phyloP scores from a whole-genome alignment of 2,113 vertebrate genomes.

The Catagonus wagneri region DNA sequence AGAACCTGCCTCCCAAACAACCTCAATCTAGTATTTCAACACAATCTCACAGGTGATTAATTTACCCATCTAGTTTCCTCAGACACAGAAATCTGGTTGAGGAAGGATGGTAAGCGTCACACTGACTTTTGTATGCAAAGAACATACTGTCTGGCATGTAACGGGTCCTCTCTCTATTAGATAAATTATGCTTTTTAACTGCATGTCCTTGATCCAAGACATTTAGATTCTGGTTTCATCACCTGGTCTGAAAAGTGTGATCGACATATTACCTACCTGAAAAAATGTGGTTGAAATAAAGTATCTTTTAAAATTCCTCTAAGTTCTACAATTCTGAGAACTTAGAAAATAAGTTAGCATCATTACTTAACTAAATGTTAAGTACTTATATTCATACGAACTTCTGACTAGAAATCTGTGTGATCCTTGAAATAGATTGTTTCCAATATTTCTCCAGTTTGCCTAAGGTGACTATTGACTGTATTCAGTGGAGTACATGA shows the following conservation, averaged over 20 bases:
- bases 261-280: background rate
- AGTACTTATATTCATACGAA: background rate
- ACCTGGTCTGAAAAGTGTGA: background rate
- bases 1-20: background rate
- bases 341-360: background rate
- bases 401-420: conserved; percentile 22
- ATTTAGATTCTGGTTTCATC: background rate
- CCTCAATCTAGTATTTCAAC: background rate
- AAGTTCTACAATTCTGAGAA: conserved; percentile 35
- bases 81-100: background rate
- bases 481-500: background rate
- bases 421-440: background rate
- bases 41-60: background rate
- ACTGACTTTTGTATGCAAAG: background rate
- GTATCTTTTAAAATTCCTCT: background rate
- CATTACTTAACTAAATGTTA: background rate
- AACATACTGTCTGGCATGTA: background rate
- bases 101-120: background rate
- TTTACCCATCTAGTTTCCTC: background rate
- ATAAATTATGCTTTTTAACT: background rate
- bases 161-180: background rate
- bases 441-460: background rate
- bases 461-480: background rate
- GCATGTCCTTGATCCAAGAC: background rate
- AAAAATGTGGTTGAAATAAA: background rate